Base-by-base conservation (phyloP, 2,888 invertebrate genomes). In the Cosmorhoe ocellata region DNA sequence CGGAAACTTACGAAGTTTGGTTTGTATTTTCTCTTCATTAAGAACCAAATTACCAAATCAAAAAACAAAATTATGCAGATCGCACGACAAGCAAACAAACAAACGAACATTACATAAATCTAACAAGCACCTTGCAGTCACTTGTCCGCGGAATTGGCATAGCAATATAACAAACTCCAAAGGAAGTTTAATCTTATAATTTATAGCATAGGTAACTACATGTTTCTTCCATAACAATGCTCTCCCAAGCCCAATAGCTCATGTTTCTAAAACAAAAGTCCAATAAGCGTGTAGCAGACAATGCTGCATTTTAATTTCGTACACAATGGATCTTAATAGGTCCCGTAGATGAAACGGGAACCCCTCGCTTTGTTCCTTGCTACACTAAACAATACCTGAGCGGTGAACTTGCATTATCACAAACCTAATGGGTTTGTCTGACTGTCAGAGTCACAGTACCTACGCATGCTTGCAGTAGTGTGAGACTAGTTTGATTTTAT, bases 231-330 rank as follows among this genome's bases (percentile, higher is more conserved):
- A 18, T n/a, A 36, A 46, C 42, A 52, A 47, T 28, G 38, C 31
- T 44, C 44, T 47, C 36, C 36, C 48, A 41, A 54, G 46, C 47
- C 52, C 42, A 56, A 63, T 58, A 63, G 7, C 26, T 33, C 30
- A 36, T 36, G 24, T 31, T 66, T 69, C 66, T 67, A 69, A 74
- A 74, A 78, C 75, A 79, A 80, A 81, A 74, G 76, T 62, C 67
- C 70, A 66, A 79, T 80, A 74, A 69, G 43, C 74, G 70, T 64
- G 74, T 69, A 64, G 61, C 70, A 81, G 75, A 89, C 88, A 88
- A 88, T 84, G 81, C 79, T 75, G 82, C 82, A 84, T 89, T 89
- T 89, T 89, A 89, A 89, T 89, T 88, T 88, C 77, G 85, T 80
- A 80, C 81, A 88, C 88, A 88, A 89, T 87, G 77, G 87, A 67